Evolutionary conservation across 2,888 invertebrate genomes (phyloP).

Genomic region (Callinectes sapidus): DNA sequence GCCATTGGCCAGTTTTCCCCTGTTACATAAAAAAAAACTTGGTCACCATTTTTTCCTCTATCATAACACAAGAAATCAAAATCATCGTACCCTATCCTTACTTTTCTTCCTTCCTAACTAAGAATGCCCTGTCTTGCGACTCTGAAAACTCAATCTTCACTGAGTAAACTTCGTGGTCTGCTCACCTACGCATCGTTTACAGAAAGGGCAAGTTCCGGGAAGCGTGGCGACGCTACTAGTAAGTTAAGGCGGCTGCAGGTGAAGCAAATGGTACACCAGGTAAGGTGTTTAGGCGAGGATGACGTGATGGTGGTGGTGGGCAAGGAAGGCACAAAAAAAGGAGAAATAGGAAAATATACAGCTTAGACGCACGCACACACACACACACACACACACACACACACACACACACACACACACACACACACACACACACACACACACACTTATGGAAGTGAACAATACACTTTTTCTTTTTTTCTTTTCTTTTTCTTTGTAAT

Average conservation of each 20-base stretch:
- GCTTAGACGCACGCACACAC: neutral
- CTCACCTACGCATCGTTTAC: neutral
- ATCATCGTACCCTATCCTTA: neutral
- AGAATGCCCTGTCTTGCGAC: neutral
- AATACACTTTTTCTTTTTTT: no score
- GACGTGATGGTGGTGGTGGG: neutral
- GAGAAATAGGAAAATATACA: no score
- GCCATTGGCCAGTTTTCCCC: no score
- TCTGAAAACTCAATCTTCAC: neutral
- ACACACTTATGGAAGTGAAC: no score
- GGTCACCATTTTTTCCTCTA: no score
- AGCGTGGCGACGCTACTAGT: neutral
- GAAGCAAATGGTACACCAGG: neutral
- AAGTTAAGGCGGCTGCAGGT: neutral
- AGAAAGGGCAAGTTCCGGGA: neutral
- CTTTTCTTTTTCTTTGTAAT: no score
- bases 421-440: no score
- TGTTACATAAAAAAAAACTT: no score
- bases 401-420: no score
- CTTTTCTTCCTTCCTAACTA: neutral
- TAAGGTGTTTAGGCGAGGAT: neutral
- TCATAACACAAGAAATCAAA: no score
- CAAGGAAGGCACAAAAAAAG: neutral
- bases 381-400: no score
- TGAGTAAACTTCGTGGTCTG: neutral